Evolutionary conservation across 2,888 invertebrate species (phyloP), one percentile per base, ranked within the genome.

Genomic region (Thyatira batis): DNA sequence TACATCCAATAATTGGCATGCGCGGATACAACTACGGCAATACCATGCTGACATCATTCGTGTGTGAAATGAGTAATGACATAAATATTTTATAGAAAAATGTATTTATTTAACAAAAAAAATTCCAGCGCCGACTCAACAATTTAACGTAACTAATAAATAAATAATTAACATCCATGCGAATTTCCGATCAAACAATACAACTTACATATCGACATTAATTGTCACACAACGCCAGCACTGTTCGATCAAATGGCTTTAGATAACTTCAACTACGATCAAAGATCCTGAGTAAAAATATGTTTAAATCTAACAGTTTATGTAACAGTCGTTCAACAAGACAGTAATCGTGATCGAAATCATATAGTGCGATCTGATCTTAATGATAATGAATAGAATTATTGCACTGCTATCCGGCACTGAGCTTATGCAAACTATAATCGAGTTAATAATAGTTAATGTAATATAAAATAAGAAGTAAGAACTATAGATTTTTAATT

Each of bases 31-130:
- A 89, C 84, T 89, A 91, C 84, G 71, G 83, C 84, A 85, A 83
- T 85, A 87, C 79, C 91, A 91, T 92, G 92, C 90, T 89, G 91
- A 90, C 91, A 92, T 91, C 88, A 90, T 90, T 89, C 89, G 83
- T 83, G 74, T 82, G 76, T 81, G 71, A 81, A 80, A 84, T 85
- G 79, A 88, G 76, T 83, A 88, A 85, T 85, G 81, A 88, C 78
- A 87, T 72, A 72, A 78, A 69, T 68, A 67, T 79, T 84, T 83
- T 82, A 84, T 89, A 87, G 80, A 86, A 87, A 87, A 87, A 79
- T 83, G 81, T 89, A 84, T 92, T 92, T 92, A 91, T 90, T 87
- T 87, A 89, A 91, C 88, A 89, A 90, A 90, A 77, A 84, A 82
- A 81, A 77, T 84, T 83, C 76, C 86, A 87, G 85, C 84, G 85